Evolutionary conservation across 2,797 vertebrate genomes (phyloP).

Genomic region (Silurus aristotelis): DNA sequence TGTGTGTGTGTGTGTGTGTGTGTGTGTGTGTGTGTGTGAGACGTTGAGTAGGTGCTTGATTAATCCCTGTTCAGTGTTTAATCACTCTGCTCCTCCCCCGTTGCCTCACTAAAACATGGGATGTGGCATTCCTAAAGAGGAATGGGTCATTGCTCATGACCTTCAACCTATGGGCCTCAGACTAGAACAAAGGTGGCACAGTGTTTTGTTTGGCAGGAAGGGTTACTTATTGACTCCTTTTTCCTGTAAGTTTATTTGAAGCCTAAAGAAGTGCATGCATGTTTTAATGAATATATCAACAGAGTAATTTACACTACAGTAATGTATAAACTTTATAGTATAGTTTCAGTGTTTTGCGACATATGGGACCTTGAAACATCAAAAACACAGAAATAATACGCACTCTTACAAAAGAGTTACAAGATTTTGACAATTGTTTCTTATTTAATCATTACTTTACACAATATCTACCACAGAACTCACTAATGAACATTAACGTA

Average conservation of each 20-base stretch:
- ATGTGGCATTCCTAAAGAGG: constrained; percentile 70
- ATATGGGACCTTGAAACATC: too few species aligned
- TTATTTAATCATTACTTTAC: too few species aligned
- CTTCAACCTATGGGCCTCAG: constrained; percentile 66
- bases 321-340: too few species aligned
- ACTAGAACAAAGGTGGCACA: constrained; percentile 64
- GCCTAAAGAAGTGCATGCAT: not conserved
- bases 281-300: not conserved
- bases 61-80: constrained; percentile 43
- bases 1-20: constrained; percentile 7
- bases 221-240: constrained; percentile 23
- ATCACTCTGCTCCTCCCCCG: constrained; percentile 34
- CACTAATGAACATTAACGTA: too few species aligned
- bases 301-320: too few species aligned
- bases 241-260: constrained; percentile 3
- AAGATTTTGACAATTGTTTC: too few species aligned
- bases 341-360: too few species aligned
- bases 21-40: constrained; percentile 21
- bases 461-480: too few species aligned
- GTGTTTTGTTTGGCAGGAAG: constrained; percentile 28
- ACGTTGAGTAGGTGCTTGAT: constrained; percentile 29
- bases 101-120: constrained; percentile 58
- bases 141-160: constrained; percentile 69
- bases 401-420: too few species aligned
- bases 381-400: too few species aligned